Percentiles rank a stretch among this genome's conserved stretches.
Conservation (phyloP, 2,888 invertebrate genomes). For the Ceraclea dissimilis region DNA sequence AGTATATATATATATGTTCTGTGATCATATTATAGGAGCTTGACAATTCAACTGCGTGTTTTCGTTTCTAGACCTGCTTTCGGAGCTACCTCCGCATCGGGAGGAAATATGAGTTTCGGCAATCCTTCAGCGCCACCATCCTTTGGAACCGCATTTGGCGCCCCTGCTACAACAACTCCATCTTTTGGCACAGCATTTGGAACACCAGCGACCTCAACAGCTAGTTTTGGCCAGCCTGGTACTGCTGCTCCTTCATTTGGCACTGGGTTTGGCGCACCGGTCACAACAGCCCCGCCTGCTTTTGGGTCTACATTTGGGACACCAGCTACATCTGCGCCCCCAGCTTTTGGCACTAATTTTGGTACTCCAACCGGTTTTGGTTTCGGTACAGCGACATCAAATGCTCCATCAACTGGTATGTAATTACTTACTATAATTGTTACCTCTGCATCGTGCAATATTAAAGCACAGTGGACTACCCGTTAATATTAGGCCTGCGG, state of each 20-base stretch:
- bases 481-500: no score
- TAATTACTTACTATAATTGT: background rate
- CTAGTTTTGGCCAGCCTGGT: conserved; percentile 28
- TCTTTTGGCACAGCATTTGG: conserved; percentile 34
- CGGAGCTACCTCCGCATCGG: conserved; percentile 22
- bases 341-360: conserved; percentile 32
- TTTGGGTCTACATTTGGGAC: conserved; percentile 28
- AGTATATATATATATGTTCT: no score
- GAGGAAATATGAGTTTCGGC: conserved; percentile 26
- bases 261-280: conserved; percentile 21
- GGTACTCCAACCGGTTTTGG: conserved; percentile 19
- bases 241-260: conserved; percentile 25
- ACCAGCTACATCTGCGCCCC: conserved; percentile 27
- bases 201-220: conserved; percentile 27
- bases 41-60: no score
- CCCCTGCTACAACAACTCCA: conserved; percentile 27
- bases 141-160: conserved; percentile 27
- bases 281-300: conserved; percentile 28
- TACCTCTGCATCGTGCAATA: no score
- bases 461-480: no score
- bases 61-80: conserved; percentile 9
- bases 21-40: no score
- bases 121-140: conserved; percentile 27
- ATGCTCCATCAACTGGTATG: conserved; percentile 24
- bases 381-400: conserved; percentile 27